A percentile compares a stretch with the other conserved stretches of the same genome.
These are phyloP conservation scores for Agrotis puta DNA, from an alignment of 2,888 invertebrate species.

Conservation along the genomic window DNA sequence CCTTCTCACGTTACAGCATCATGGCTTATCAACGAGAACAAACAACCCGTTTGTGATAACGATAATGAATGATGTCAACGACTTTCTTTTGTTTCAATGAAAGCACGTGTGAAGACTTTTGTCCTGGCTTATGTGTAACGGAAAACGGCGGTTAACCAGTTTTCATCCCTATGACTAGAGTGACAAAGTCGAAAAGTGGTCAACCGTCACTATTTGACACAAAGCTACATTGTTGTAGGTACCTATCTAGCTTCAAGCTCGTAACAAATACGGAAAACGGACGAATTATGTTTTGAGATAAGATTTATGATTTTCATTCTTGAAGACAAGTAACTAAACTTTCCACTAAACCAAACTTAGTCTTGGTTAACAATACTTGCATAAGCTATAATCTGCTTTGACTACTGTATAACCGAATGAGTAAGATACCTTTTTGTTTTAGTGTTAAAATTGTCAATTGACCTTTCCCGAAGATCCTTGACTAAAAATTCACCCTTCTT, in stretches of 20 bases:
- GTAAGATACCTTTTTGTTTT: background rate
- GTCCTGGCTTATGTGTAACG: background rate
- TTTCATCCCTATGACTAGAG: background rate
- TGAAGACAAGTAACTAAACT: background rate
- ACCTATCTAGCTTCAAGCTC: background rate
- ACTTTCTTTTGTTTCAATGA: conserved; percentile 48
- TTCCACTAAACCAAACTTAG: no score
- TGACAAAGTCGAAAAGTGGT: background rate
- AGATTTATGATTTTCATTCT: background rate
- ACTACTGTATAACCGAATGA: background rate
- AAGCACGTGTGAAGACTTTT: conserved; percentile 50
- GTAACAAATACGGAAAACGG: no score
- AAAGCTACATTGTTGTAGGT: background rate
- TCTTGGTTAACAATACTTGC: no score
- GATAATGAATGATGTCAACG: conserved; percentile 65
- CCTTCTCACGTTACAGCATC: conserved; percentile 57
- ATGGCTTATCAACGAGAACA: conserved; percentile 62
- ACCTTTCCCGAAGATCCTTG: no score
- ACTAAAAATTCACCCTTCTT: no score
- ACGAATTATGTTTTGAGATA: background rate
- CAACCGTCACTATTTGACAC: background rate
- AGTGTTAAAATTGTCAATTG: no score
- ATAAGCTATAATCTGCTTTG: no score
- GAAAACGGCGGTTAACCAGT: background rate
- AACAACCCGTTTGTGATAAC: conserved; percentile 65